Base-by-base conservation (phyloP, 1,140 invertebrate genomes). In the Papilio helenus region DNA sequence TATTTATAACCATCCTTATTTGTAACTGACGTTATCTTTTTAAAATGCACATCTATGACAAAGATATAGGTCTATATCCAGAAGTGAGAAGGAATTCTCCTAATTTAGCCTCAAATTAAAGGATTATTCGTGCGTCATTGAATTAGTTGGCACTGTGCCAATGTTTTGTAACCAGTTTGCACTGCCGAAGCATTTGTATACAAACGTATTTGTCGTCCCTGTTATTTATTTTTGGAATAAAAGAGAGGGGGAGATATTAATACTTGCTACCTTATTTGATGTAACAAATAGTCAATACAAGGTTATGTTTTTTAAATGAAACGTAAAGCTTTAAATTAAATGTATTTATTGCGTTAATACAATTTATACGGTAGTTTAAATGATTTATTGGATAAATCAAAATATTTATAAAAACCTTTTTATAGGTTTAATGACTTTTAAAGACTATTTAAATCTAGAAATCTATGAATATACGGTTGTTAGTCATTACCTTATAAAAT, bases 351-450 rank as follows among this genome's bases (percentile, higher is more conserved):
- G 16, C 18, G 18, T 5, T 55, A 18, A 55, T 3, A n/a, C 46
- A 49, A 55, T 55, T 55, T 55, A 55, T 55, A 55, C 51, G 51
- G 18, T 18, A n/a, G 51, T 55, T n/a, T 55, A n/a, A n/a, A 55
- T 55, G 51, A 55, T 55, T n/a, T 55, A 55, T 3, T 5, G 51
- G 4, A n/a, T 20, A n/a, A 55, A 49, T 49, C 46, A 49, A n/a
- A n/a, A 55, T 20, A 55, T 55, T 55, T 55, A 55, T 55, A 55
- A 55, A 18, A 55, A 8, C 3, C 4, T 18, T 55, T 55, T 1
- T 49, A 18, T 55, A 55, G 16, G 51, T 20, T 55, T 55, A 55
- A 55, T 18, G 51, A 55, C 51, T n/a, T 55, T 55, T 55, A 20
- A n/a, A 55, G 18, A 5, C 18, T 55, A n/a, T 55, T n/a, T 55